Conservation (phyloP, 2,113 vertebrate species). For the Ophthalmolycus amberensis region DNA sequence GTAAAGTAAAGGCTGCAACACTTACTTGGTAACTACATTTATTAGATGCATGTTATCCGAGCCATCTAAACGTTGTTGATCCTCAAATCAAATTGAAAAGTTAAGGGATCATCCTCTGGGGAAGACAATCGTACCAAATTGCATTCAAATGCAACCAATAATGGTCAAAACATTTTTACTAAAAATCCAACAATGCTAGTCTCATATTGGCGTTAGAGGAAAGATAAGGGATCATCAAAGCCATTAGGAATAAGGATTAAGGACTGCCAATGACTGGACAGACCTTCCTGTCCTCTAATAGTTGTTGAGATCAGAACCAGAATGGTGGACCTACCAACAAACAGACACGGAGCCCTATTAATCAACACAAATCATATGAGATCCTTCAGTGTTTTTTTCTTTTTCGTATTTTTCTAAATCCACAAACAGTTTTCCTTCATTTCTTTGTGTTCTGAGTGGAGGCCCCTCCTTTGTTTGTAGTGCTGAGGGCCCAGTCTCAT, state of each 20-base stretch:
- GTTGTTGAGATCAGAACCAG: not conserved
- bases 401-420: constrained; percentile 9
- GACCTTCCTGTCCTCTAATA: not conserved
- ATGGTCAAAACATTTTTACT: not conserved
- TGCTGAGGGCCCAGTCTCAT: constrained; percentile 74
- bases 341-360: not conserved
- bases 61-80: not conserved
- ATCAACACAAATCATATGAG: not conserved
- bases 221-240: not conserved
- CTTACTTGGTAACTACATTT: not conserved
- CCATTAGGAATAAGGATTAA: not conserved
- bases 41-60: not conserved
- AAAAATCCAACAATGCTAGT: not conserved
- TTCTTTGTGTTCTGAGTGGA: constrained; percentile 31
- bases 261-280: not conserved
- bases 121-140: not conserved
- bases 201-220: not conserved
- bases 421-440: constrained; percentile 14
- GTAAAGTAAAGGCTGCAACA: not conserved
- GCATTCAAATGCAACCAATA: not conserved
- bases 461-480: constrained; percentile 78
- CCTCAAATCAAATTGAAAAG: not conserved
- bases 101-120: not conserved
- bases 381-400: not conserved
- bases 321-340: not conserved